A percentile compares a stretch with the other conserved stretches of the same genome.
These are phyloP conservation scores for Cephus rjabovi DNA, from an alignment of 2,888 invertebrate genomes.

Conservation along the genomic window DNA sequence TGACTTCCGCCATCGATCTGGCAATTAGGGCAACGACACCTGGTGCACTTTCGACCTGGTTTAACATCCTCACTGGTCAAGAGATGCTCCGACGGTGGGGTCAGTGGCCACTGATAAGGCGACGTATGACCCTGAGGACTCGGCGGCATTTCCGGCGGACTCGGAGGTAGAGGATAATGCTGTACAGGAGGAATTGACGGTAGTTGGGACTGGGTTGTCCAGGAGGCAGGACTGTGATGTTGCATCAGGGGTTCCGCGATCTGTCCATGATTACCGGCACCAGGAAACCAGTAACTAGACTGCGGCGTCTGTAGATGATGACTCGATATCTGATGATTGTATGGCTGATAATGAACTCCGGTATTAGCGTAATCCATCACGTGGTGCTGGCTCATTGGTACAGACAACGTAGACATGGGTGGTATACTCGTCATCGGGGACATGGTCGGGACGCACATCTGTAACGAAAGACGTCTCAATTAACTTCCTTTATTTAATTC, in stretches of 20 bases:
- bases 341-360: slow-evolving; percentile 42
- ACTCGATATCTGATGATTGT: slow-evolving; percentile 32
- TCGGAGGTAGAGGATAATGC: slow-evolving; percentile 51
- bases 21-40: slow-evolving; percentile 86
- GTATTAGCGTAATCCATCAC: slow-evolving; percentile 50
- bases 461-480: slow-evolving; percentile 18
- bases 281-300: slow-evolving; percentile 48
- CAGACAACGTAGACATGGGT: slow-evolving; percentile 47
- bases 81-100: slow-evolving; percentile 44
- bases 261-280: slow-evolving; percentile 37
- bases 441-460: slow-evolving; percentile 55
- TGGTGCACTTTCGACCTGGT: slow-evolving; percentile 74
- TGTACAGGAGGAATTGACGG: slow-evolving; percentile 37
- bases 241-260: slow-evolving; percentile 46
- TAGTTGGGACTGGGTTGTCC: slow-evolving; percentile 32
- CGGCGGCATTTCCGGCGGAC: slow-evolving; percentile 45
- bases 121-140: slow-evolving; percentile 44
- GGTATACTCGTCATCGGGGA: slow-evolving; percentile 50
- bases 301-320: slow-evolving; percentile 36
- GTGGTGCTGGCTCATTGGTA: slow-evolving; percentile 52
- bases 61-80: slow-evolving; percentile 33
- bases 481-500: not conserved
- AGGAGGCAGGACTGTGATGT: slow-evolving; percentile 37
- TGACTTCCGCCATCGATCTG: slow-evolving; percentile 80
- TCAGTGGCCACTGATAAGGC: slow-evolving; percentile 53